Evolutionary conservation across 2,888 invertebrate species (phyloP).

Genomic region (Polyommatus iphigenia): DNA sequence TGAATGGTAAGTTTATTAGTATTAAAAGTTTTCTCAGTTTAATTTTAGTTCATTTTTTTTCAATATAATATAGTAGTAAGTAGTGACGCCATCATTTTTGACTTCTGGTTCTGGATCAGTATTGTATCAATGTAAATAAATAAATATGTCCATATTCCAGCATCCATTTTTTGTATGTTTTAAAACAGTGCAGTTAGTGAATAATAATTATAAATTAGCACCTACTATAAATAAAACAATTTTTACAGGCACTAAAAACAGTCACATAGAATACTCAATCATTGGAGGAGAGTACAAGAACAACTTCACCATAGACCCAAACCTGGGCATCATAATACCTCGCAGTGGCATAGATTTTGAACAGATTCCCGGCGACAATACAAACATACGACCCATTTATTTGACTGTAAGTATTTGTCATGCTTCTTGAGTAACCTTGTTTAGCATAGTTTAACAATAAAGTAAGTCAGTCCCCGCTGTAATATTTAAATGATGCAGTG

Average conservation of each 20-base stretch:
- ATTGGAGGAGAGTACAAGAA: constrained; percentile 86
- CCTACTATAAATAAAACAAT: not conserved
- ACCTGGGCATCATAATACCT: constrained; percentile 86
- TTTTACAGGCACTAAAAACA: constrained; percentile 88
- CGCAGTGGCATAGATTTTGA: constrained; percentile 89
- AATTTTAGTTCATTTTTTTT: constrained; percentile 8
- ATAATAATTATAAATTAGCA: not conserved
- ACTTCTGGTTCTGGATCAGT: too few species aligned
- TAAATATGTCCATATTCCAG: not conserved
- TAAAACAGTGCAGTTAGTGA: too few species aligned
- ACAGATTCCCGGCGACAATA: constrained; percentile 81
- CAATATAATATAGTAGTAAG: too few species aligned
- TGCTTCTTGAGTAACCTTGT: not conserved
- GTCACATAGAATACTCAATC: constrained; percentile 90
- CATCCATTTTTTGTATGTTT: too few species aligned
- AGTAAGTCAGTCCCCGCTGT: too few species aligned
- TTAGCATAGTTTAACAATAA: too few species aligned
- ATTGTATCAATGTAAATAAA: not conserved
- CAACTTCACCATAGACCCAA: constrained; percentile 90
- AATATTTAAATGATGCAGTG: too few species aligned
- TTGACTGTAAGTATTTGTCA: constrained; percentile 75
- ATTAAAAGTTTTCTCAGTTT: constrained; percentile 9
- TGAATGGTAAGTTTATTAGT: constrained; percentile 82
- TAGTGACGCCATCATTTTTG: too few species aligned
- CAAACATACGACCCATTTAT: constrained; percentile 84